Conservation (phyloP, 2,888 invertebrate species). For the Chorisops tibialis region DNA sequence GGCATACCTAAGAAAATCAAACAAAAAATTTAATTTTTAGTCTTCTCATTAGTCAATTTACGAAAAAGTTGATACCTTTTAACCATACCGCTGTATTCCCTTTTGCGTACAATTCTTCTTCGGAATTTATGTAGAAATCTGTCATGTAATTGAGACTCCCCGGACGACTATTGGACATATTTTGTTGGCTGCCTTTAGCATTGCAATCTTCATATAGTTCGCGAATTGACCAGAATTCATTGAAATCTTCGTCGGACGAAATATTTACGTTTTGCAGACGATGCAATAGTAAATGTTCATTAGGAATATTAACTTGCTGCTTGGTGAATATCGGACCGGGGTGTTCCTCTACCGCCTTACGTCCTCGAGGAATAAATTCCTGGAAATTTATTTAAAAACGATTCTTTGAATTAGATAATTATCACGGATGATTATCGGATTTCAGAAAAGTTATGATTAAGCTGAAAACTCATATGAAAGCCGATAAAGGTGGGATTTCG, state of each 20-base stretch:
- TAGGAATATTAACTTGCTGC: slow-evolving; percentile 49
- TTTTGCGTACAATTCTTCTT: slow-evolving; percentile 85
- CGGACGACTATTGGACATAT: slow-evolving; percentile 21
- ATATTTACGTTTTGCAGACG: slow-evolving; percentile 75
- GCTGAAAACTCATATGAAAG: no score
- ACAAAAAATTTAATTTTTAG: not conserved
- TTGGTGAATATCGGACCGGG: slow-evolving; percentile 64
- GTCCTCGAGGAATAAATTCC: slow-evolving; percentile 87
- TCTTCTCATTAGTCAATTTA: not conserved
- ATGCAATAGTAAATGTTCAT: slow-evolving; percentile 66
- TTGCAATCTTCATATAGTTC: slow-evolving; percentile 57
- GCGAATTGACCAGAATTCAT: slow-evolving; percentile 60
- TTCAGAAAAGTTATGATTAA: not conserved
- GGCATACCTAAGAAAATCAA: slow-evolving; percentile 35
- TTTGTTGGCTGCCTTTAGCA: slow-evolving; percentile 17
- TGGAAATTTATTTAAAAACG: slow-evolving; percentile 42
- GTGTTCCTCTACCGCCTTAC: slow-evolving; percentile 73
- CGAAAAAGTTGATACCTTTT: slow-evolving; percentile 52
- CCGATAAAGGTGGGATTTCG: no score
- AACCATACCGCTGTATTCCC: slow-evolving; percentile 83
- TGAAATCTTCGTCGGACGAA: slow-evolving; percentile 55
- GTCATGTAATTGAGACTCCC: slow-evolving; percentile 42
- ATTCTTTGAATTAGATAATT: no score
- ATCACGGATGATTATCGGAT: no score
- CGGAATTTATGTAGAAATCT: slow-evolving; percentile 55